Evolutionary conservation across 2,797 vertebrate genomes (phyloP).

Genomic region (Sciurus carolinensis): DNA sequence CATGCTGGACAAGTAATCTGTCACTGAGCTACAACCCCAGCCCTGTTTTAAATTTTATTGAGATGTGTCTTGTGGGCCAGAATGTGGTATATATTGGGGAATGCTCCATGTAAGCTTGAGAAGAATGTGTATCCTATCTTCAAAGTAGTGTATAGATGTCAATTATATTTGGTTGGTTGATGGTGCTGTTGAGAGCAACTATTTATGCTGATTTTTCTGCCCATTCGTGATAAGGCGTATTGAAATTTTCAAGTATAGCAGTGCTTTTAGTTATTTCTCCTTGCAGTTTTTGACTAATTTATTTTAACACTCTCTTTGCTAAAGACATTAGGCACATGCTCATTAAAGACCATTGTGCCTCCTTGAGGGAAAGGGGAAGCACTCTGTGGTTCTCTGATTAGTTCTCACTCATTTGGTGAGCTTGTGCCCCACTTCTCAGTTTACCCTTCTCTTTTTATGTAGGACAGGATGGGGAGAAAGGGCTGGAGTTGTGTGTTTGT

Average conservation of each 20-base stretch:
- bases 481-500: background rate
- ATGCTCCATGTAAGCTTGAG: background rate
- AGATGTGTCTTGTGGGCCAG: too few species aligned
- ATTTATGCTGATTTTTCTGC: background rate
- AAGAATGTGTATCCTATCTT: background rate
- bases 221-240: background rate
- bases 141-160: background rate
- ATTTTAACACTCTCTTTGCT: background rate
- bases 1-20: too few species aligned
- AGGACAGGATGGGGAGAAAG: background rate
- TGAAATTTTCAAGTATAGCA: background rate
- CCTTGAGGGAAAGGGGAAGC: background rate
- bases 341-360: background rate
- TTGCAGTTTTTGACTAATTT: background rate
- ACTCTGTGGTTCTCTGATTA: too few species aligned
- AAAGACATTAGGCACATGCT: background rate
- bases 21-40: too few species aligned
- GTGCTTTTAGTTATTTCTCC: background rate
- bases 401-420: background rate
- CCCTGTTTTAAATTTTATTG: too few species aligned
- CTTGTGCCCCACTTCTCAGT: background rate
- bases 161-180: background rate
- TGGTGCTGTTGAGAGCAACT: background rate
- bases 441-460: background rate
- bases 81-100: background rate